phyloP scores from a whole-genome alignment of 2,113 vertebrate genomes.

The Panthera uncia region DNA sequence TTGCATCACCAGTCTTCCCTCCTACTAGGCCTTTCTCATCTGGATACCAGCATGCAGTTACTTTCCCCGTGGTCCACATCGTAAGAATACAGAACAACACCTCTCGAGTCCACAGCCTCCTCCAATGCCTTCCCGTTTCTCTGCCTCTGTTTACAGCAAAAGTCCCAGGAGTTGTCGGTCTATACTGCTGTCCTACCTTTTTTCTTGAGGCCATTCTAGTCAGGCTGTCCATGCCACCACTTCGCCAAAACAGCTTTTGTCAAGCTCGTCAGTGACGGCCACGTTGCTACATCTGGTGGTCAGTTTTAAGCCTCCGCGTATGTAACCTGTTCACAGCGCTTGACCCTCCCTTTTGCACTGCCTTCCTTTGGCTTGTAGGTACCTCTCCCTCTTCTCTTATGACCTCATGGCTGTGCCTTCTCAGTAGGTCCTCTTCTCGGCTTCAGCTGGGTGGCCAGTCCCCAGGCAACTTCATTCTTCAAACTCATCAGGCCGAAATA shows the following conservation, averaged over 20 bases:
- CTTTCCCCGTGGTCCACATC: background rate
- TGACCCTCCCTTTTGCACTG: background rate
- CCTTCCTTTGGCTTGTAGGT: background rate
- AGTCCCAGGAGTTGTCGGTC: background rate
- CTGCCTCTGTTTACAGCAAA: background rate
- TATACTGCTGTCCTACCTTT: background rate
- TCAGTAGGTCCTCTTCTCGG: background rate
- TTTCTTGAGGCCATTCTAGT: background rate
- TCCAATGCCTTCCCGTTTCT: background rate
- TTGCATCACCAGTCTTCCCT: background rate
- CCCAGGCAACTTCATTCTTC: background rate
- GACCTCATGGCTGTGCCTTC: background rate
- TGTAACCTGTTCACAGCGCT: background rate
- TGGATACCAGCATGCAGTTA: no score
- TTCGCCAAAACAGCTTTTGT: background rate
- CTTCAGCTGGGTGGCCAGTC: background rate
- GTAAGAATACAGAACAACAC: background rate
- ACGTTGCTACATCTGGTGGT: accelerated
- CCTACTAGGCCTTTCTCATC: background rate
- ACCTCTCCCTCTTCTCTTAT: background rate
- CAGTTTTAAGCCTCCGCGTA: background rate
- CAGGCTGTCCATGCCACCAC: background rate
- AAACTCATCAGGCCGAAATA: background rate
- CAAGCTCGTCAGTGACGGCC: background rate
- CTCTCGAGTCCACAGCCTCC: background rate